Percentiles rank a stretch among this genome's conserved stretches.
phyloP scores from a whole-genome alignment of 1,140 invertebrate species.

The Limonius californicus region DNA sequence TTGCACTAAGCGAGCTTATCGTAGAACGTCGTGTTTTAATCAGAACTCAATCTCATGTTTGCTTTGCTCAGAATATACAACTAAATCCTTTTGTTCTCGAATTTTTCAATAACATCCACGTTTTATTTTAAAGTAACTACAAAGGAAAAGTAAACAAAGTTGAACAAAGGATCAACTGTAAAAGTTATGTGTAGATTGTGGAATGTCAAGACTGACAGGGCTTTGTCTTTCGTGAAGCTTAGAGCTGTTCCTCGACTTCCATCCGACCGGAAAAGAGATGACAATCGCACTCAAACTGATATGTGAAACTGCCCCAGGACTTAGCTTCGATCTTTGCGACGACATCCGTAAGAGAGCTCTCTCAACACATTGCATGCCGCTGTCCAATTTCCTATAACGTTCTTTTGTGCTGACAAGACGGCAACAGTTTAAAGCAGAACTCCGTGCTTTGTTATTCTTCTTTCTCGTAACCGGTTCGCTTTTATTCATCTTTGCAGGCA shows the following conservation, averaged over 20 bases:
- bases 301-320: constrained; percentile 6
- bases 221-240: not conserved
- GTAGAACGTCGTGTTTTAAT: no score
- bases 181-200: constrained; percentile 9
- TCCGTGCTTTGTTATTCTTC: not conserved
- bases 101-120: not conserved
- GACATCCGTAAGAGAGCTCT: not conserved
- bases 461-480: no score
- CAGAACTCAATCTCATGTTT: no score
- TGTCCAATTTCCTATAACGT: not conserved
- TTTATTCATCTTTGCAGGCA: no score
- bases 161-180: not conserved
- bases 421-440: not conserved
- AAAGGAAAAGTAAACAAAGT: not conserved
- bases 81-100: not conserved
- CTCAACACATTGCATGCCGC: not conserved
- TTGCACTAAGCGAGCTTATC: no score
- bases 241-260: not conserved
- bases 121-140: not conserved
- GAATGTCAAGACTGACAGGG: not conserved
- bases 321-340: not conserved
- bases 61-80: no score
- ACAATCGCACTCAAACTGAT: constrained; percentile 7
- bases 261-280: constrained; percentile 6
- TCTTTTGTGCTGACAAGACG: not conserved